phyloP scores from a whole-genome alignment of 2,113 vertebrate species.

The Trochalopteron elliotii region DNA sequence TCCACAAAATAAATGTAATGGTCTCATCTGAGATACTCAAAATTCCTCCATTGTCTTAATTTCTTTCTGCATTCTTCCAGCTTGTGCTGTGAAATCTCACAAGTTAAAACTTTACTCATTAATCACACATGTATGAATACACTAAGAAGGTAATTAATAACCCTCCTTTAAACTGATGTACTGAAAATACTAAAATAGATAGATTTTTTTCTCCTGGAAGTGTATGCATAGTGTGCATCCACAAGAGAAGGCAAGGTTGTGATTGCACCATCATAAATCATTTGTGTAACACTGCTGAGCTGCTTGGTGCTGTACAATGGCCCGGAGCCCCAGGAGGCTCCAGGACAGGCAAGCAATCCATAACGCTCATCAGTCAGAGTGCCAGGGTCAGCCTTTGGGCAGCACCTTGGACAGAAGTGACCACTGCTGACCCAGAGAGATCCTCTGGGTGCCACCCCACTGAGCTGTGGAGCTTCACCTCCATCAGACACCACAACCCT shows the following conservation, averaged over 20 bases:
- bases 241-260: background rate
- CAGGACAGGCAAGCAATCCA: background rate
- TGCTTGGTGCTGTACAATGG: background rate
- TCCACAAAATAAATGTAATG: background rate
- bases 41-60: background rate
- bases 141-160: slow-evolving; percentile 14
- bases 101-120: background rate
- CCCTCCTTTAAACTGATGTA: background rate
- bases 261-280: background rate
- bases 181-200: background rate
- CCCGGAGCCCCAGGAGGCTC: background rate
- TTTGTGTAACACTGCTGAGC: background rate
- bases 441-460: background rate
- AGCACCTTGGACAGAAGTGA: background rate
- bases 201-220: background rate
- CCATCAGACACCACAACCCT: background rate
- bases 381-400: background rate
- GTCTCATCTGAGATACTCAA: background rate
- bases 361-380: background rate
- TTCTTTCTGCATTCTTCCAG: background rate
- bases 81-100: background rate
- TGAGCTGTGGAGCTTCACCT: background rate
- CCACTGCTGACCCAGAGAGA: background rate
- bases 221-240: background rate
- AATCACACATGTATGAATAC: background rate